Percentiles rank a stretch among this genome's conserved stretches.
Conservation (phyloP, 2,113 vertebrate genomes). For the human (Homo sapiens) region GRCh38 chr4:166259501-166260000, state of each 20-base stretch:
- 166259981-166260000: background rate
- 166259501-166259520: background rate
- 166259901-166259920: background rate
- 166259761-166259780: no score
- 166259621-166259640: background rate
- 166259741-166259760: background rate
- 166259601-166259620: background rate
- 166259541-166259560: background rate
- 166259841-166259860: background rate
- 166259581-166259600: background rate
- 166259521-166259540: background rate
- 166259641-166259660: background rate
- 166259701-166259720: no score
- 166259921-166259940: background rate
- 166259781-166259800: accelerated
- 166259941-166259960: background rate
- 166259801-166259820: accelerated
- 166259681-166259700: background rate
- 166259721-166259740: background rate
- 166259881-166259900: background rate
- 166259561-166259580: background rate
- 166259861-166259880: background rate
- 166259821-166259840: background rate
- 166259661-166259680: background rate
- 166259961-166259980: background rate